A percentile compares a stretch with the other conserved stretches of the same genome.
These are phyloP conservation scores for Drusus annulatus DNA, from an alignment of 1,140 invertebrate genomes.

Conservation along the genomic window DNA sequence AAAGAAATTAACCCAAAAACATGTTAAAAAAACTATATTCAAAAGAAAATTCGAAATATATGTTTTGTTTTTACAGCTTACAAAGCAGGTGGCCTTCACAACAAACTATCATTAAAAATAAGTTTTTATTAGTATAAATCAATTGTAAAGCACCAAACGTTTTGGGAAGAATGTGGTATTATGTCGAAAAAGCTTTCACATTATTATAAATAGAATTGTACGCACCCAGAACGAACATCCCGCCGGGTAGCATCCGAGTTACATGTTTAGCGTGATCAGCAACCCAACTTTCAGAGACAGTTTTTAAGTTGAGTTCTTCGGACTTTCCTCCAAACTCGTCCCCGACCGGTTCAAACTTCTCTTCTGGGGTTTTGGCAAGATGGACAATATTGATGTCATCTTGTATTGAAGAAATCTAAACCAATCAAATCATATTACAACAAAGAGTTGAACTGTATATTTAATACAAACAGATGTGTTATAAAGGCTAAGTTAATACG, in stretches of 20 bases:
- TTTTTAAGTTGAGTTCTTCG: conserved; percentile 52
- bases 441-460: too few species aligned
- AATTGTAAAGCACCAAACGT: too few species aligned
- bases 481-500: not conserved
- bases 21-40: too few species aligned
- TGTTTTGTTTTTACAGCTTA: too few species aligned
- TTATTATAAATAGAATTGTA: not conserved
- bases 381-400: conserved; percentile 78
- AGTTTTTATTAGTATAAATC: too few species aligned
- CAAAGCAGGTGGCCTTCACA: too few species aligned
- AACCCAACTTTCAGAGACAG: conserved; percentile 75
- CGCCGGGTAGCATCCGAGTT: conserved; percentile 86
- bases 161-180: too few species aligned
- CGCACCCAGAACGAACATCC: conserved; percentile 80
- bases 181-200: too few species aligned
- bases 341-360: conserved; percentile 61
- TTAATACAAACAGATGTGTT: too few species aligned
- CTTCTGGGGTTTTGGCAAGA: conserved; percentile 79
- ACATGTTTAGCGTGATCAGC: conserved; percentile 82
- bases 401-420: conserved; percentile 72
- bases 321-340: conserved; percentile 1
- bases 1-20: too few species aligned
- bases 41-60: too few species aligned
- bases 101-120: too few species aligned
- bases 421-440: not conserved